Percentiles rank a stretch among this genome's conserved stretches.
These are phyloP conservation scores for Acanthoscelides obtectus DNA, from an alignment of 2,888 invertebrate species.

Conservation along the genomic window DNA sequence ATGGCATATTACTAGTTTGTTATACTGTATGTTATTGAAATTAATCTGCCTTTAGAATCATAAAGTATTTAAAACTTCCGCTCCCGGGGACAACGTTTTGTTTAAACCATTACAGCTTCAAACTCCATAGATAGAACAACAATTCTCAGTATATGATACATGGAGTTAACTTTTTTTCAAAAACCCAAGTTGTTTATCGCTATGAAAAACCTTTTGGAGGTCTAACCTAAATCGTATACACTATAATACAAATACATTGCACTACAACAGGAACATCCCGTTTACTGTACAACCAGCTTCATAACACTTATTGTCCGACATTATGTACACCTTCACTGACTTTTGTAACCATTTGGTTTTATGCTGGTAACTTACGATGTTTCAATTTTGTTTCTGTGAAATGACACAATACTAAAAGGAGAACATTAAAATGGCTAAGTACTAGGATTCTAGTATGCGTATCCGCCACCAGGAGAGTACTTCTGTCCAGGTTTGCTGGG, in stretches of 20 bases:
- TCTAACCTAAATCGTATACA: neutral
- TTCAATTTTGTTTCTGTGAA: neutral
- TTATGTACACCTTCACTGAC: neutral
- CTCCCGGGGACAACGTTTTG: too few relatives aligned
- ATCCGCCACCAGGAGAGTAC: constrained; percentile 40
- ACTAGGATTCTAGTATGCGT: constrained; percentile 35
- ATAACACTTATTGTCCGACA: neutral
- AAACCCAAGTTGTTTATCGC: neutral
- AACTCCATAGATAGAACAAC: too few relatives aligned
- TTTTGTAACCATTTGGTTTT: neutral
- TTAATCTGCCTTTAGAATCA: too few relatives aligned
- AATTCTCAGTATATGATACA: too few relatives aligned
- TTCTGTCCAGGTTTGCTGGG: constrained; percentile 9
- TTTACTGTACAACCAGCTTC: neutral
- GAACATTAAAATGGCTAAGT: neutral
- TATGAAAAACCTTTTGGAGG: neutral
- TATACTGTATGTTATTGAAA: too few relatives aligned
- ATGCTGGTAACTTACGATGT: neutral
- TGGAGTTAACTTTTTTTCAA: too few relatives aligned
- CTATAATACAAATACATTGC: neutral
- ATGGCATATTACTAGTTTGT: too few relatives aligned
- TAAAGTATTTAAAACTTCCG: too few relatives aligned
- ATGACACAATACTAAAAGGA: neutral
- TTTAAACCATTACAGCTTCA: too few relatives aligned
- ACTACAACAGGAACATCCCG: neutral